These are phyloP conservation scores for Rhineura floridana DNA, from an alignment of 2,113 vertebrate genomes.

Conservation along the genomic window DNA sequence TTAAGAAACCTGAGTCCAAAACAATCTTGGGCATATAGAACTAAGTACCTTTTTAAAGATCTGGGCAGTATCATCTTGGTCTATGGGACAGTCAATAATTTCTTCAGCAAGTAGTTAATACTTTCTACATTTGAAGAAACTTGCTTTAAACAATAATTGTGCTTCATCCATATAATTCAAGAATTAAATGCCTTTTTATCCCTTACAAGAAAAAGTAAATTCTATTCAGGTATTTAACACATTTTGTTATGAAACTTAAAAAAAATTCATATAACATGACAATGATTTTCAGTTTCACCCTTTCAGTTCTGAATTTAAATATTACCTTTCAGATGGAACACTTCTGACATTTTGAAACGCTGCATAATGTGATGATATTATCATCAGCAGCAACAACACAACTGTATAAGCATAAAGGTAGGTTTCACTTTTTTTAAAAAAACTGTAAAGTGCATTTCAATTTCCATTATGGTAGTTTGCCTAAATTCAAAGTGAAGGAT, in stretches of 20 bases:
- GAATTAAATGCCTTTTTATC: constrained; percentile 26
- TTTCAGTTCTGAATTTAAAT: neutral
- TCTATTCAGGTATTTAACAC: constrained; percentile 32
- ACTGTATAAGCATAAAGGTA: neutral
- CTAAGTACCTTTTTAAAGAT: neutral
- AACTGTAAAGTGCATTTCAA: neutral
- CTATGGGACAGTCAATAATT: constrained; percentile 18
- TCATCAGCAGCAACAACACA: too few species aligned
- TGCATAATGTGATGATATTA: neutral
- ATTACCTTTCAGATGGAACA: constrained; percentile 28
- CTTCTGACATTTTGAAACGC: fast-evolving
- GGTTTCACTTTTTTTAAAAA: fast-evolving
- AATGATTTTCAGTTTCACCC: neutral
- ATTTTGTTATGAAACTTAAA: constrained; percentile 37
- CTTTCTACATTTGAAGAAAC: constrained; percentile 23
- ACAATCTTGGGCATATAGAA: neutral
- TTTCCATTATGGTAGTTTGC: constrained; percentile 29
- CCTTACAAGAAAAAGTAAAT: constrained; percentile 26
- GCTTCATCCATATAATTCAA: constrained; percentile 7
- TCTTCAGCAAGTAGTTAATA: constrained; percentile 28
- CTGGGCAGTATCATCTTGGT: neutral
- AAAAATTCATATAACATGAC: neutral
- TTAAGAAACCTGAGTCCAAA: neutral
- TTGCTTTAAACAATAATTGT: constrained; percentile 38
- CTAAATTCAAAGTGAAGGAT: constrained; percentile 32